Base-by-base conservation (phyloP, 2,113 vertebrate species). In the Stigmatopora argus region DNA sequence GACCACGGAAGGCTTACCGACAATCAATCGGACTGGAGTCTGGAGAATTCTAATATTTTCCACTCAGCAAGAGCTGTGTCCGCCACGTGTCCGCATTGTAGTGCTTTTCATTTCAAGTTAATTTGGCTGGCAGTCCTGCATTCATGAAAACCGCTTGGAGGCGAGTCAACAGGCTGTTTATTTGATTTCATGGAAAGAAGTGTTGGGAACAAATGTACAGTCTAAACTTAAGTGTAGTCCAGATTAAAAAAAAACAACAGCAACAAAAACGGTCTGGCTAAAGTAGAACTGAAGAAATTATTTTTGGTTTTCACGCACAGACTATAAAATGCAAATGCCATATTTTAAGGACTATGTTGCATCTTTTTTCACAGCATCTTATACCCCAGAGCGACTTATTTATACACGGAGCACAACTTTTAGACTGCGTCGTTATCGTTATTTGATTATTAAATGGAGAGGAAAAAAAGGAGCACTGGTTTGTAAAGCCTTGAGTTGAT, bases 91-190 rank as follows among this genome's bases (percentile, higher is more conserved):
- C 67, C 51, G 44, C 26, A 62, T 35, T 71, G 66, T 64, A 1
- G 2, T 12, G 2, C 0, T 12, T 9, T 64, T 79, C 59, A 71
- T 81, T 78, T 72, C 45, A 65, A 64, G 38, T 78, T 77, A 82
- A 83, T n/a, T 66, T 41, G 10, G 21, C 19, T 19, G 49, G 44
- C 62, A 70, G n/a, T 35, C 21, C 49, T 13, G 63, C 21, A n/a
- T 5, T 58, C 78, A 79, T 76, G 70, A 31, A 31, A 69, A 46
- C 41, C 18, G 46, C 31, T 73, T 34, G 3, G 17, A 46, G 31
- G 21, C 59, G 8, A 41, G 2, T 10, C 38, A 41, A 10, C 38
- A 41, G 7, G 38, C 9, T 31, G 23, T 31, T 10, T 19, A n/a
- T n/a, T n/a, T 19, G 12, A 23, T 53, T 26, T 53, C 19, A 23